These are phyloP conservation scores for Simalia tracyae DNA, from an alignment of 2,797 vertebrate genomes.

Conservation along the genomic window DNA sequence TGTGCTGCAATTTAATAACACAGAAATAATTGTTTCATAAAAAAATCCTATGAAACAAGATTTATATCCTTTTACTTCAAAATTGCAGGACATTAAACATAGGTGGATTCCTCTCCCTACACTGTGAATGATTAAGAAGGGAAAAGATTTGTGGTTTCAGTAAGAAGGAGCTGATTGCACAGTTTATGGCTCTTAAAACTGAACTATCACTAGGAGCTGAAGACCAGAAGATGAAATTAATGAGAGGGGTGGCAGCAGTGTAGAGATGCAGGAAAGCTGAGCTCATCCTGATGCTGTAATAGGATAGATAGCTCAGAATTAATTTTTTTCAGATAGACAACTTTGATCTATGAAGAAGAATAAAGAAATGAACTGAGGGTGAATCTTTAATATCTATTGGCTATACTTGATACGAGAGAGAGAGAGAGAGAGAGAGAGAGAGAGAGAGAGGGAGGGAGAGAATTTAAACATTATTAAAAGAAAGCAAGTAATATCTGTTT, in stretches of 20 bases:
- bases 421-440: fast-evolving
- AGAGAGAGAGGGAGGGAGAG: too few species aligned
- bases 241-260: neutral
- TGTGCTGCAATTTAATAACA: neutral
- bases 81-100: neutral
- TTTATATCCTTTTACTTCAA: neutral
- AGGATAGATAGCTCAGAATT: neutral
- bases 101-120: neutral
- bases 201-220: neutral
- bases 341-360: neutral
- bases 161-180: neutral
- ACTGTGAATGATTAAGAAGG: neutral
- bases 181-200: neutral
- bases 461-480: neutral
- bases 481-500: neutral
- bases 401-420: neutral
- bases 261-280: neutral
- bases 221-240: neutral
- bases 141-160: neutral
- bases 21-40: neutral
- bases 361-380: neutral
- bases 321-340: neutral
- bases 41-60: neutral
- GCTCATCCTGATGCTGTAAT: neutral
- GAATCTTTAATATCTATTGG: neutral